Evolutionary conservation across 2,113 vertebrate species (phyloP).

Genomic region (Indicator indicator): DNA sequence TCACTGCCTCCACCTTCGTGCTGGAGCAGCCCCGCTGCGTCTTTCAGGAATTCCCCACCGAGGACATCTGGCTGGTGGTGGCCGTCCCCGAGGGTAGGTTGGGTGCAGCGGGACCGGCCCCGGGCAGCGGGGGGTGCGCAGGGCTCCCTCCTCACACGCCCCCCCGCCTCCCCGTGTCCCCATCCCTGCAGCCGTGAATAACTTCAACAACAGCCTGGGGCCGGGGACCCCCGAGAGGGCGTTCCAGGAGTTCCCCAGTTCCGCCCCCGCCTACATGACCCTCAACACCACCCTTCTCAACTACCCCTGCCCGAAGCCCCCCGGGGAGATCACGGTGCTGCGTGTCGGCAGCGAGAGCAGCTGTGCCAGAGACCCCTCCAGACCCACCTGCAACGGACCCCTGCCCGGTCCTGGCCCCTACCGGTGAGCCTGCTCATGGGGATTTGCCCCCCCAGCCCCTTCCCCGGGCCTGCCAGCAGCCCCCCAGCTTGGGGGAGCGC

Average conservation of each 20-base stretch:
- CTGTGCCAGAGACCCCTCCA: accelerated
- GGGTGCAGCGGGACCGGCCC: background rate
- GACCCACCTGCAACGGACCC: conserved; percentile 71
- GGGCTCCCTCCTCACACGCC: accelerated
- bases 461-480: accelerated
- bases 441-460: too few species aligned
- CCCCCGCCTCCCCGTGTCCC: background rate
- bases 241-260: background rate
- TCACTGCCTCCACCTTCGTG: conserved; percentile 61
- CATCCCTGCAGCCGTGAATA: accelerated
- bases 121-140: accelerated
- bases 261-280: conserved; percentile 46
- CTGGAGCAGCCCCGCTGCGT: conserved; percentile 69
- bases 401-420: conserved; percentile 59
- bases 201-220: background rate
- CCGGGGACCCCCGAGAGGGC: background rate
- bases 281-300: background rate
- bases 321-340: conserved; percentile 41
- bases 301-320: background rate
- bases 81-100: conserved; percentile 4
- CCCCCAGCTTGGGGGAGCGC: accelerated
- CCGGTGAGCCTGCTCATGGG: conserved; percentile 17
- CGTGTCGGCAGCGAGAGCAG: conserved; percentile 58
- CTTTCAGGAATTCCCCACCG: background rate
- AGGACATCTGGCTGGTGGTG: conserved; percentile 76